Evolutionary conservation across 23 tunicate species (phyloP).

Genomic region (Trididemnum miniatum): DNA sequence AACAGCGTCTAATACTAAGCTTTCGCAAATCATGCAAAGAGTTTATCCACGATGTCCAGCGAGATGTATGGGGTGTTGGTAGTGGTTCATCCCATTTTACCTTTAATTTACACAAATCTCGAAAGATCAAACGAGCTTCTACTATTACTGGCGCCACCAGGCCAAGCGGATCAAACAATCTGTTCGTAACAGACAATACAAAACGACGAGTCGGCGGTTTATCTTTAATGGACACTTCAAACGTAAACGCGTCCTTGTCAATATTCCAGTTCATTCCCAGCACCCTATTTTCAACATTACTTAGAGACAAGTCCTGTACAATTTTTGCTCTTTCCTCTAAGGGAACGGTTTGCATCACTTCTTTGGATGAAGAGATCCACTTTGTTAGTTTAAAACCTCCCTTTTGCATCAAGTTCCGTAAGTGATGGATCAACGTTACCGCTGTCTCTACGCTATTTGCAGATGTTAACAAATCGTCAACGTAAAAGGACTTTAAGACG

Average conservation of each 20-base stretch:
- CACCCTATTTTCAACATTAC: not conserved
- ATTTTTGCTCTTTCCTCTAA: conserved; percentile 32
- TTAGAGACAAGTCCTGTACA: too few relatives aligned
- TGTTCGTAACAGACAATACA: conserved; percentile 14
- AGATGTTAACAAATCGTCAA: conserved; percentile 25
- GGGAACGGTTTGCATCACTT: not conserved
- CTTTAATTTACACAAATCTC: not conserved
- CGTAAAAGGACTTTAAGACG: conserved; percentile 32
- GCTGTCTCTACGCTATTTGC: not conserved
- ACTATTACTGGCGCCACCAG: conserved; percentile 27
- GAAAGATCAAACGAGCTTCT: conserved; percentile 1
- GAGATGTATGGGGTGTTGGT: not conserved
- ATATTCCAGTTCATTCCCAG: conserved; percentile 16
- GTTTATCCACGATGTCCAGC: not conserved
- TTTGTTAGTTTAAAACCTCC: conserved; percentile 36
- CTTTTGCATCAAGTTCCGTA: not conserved
- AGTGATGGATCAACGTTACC: not conserved
- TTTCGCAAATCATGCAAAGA: not conserved
- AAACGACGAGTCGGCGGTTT: conserved; percentile 27
- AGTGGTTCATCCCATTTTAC: conserved; percentile 27
- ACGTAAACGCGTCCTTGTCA: not conserved
- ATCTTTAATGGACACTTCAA: not conserved
- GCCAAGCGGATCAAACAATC: conserved; percentile 35
- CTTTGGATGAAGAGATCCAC: not conserved
- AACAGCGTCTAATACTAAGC: conserved; percentile 4